A percentile compares a stretch with the other conserved stretches of the same genome.
Conservation (phyloP, 2,113 vertebrate species). For the Ceyx cyanopectus region DNA sequence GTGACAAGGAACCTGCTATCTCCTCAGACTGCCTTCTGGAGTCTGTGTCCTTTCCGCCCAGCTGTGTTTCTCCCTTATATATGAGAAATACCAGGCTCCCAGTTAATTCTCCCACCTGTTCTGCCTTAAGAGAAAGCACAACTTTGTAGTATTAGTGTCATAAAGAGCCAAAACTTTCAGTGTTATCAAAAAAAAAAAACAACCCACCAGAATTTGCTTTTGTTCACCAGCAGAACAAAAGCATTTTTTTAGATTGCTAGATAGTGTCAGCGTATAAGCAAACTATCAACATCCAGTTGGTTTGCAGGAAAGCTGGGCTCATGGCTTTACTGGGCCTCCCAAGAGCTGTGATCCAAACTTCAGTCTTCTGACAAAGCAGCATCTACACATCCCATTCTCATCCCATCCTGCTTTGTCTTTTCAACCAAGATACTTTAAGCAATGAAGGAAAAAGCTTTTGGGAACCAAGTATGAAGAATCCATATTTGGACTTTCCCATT, state of each 20-base stretch:
- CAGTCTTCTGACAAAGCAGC: neutral
- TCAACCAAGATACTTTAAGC: neutral
- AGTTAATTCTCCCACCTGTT: neutral
- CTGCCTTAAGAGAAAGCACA: neutral
- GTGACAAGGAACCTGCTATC: neutral
- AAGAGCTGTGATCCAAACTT: neutral
- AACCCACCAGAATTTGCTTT: neutral
- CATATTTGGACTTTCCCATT: neutral
- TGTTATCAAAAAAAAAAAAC: neutral
- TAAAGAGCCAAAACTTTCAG: neutral
- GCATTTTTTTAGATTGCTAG: neutral
- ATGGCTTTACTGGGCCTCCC: neutral
- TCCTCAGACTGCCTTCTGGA: neutral
- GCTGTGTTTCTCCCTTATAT: neutral
- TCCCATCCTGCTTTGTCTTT: neutral
- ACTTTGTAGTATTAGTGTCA: neutral
- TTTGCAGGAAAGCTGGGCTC: neutral
- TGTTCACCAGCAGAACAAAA: neutral
- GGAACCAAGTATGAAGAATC: neutral
- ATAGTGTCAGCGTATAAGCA: neutral
- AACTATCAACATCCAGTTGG: neutral
- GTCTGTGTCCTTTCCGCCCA: neutral
- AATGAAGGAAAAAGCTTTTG: neutral
- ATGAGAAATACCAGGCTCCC: neutral
- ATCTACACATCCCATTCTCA: neutral